phyloP scores from a whole-genome alignment of 2,888 invertebrate species.

The Eudasyphora cyanicolor region DNA sequence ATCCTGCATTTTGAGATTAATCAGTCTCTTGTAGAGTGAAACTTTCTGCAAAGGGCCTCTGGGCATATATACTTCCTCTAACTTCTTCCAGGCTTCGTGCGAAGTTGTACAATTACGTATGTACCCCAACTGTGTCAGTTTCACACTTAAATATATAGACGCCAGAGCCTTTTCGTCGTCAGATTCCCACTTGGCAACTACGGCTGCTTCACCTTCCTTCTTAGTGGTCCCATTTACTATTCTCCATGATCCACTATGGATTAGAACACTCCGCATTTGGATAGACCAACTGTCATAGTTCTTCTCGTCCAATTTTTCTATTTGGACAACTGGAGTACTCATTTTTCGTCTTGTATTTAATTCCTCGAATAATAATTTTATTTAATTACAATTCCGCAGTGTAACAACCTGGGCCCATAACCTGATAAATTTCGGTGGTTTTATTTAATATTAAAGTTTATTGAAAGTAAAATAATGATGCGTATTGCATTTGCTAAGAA shows the following conservation, averaged over 20 bases:
- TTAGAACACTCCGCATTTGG: slow-evolving; percentile 39
- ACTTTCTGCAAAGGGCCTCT: slow-evolving; percentile 48
- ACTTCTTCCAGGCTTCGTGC: slow-evolving; percentile 41
- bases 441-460: no score
- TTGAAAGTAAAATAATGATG: no score
- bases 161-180: neutral
- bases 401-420: no score
- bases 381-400: no score
- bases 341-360: neutral
- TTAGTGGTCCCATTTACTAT: slow-evolving; percentile 10
- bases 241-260: slow-evolving; percentile 34
- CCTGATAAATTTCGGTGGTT: no score
- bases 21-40: slow-evolving; percentile 44
- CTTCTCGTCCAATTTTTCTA: neutral
- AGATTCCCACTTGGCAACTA: neutral
- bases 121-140: slow-evolving; percentile 42
- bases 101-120: slow-evolving; percentile 41
- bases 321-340: neutral
- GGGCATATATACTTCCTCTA: slow-evolving; percentile 20
- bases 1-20: slow-evolving; percentile 48
- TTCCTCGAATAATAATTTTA: neutral
- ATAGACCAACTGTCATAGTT: neutral
- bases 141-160: slow-evolving; percentile 36
- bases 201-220: neutral
- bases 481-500: no score